Conservation (phyloP, 2,888 invertebrate species). For the Athalia rosae region DNA sequence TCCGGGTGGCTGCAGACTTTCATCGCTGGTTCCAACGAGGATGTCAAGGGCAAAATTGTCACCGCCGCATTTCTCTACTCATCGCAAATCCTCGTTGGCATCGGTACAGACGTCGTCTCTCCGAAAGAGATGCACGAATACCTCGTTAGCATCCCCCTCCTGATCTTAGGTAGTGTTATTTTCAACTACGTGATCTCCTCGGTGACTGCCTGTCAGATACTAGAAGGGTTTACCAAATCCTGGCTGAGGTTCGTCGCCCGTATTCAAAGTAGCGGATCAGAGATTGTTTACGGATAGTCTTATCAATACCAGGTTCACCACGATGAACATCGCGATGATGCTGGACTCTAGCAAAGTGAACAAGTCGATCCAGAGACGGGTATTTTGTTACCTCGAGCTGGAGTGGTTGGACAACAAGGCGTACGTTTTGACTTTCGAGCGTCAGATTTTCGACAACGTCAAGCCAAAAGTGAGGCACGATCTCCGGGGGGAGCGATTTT, state of each 20-base stretch:
- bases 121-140: conserved; percentile 47
- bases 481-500: conserved; percentile 3
- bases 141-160: conserved; percentile 48
- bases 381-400: conserved; percentile 54
- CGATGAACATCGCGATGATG: conserved; percentile 52
- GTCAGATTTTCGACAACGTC: conserved; percentile 1
- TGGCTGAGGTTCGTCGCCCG: conserved; percentile 10
- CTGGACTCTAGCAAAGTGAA: conserved; percentile 54
- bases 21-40: not conserved
- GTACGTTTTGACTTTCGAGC: conserved; percentile 15
- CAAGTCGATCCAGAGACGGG: conserved; percentile 50
- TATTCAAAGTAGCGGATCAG: not conserved
- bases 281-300: not conserved
- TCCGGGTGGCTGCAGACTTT: conserved; percentile 11
- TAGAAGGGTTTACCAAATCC: conserved; percentile 40
- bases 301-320: conserved; percentile 44
- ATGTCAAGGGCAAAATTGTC: not conserved
- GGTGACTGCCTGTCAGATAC: conserved; percentile 57
- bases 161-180: conserved; percentile 52
- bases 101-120: conserved; percentile 10
- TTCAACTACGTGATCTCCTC: conserved; percentile 58
- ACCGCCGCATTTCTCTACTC: not conserved
- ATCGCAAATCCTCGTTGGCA: conserved; percentile 18
- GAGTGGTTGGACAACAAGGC: conserved; percentile 56
- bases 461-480: conserved; percentile 6